A percentile compares a stretch with the other conserved stretches of the same genome.
Evolutionary conservation across 1,140 invertebrate genomes (phyloP).

Genomic region (Calliphora vicina): DNA sequence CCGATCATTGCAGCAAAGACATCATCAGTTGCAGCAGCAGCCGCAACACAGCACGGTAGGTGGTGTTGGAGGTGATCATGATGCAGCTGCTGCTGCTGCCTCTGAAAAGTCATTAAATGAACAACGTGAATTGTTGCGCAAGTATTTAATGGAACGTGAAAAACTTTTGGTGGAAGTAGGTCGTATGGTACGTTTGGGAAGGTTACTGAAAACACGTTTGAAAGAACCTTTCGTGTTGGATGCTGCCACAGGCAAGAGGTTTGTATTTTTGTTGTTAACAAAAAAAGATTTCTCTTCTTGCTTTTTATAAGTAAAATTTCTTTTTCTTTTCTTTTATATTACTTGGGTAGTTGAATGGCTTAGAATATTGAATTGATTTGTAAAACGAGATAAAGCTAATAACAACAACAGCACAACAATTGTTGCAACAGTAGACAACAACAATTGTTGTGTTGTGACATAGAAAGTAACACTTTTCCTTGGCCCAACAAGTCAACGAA

Average conservation of each 20-base stretch:
- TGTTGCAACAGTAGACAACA: too few species aligned
- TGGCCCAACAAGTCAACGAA: neutral
- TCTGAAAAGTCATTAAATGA: slow-evolving; percentile 18
- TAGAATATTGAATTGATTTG: neutral
- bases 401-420: too few species aligned
- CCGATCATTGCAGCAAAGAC: slow-evolving; percentile 1
- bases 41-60: neutral
- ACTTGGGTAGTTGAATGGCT: neutral
- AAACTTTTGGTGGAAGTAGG: slow-evolving; percentile 77
- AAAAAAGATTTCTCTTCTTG: slow-evolving; percentile 3
- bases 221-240: slow-evolving; percentile 69
- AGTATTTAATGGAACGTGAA: slow-evolving; percentile 71
- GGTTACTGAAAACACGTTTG: slow-evolving; percentile 73
- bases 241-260: slow-evolving; percentile 57
- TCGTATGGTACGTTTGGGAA: slow-evolving; percentile 75
- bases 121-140: slow-evolving; percentile 57
- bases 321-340: neutral
- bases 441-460: neutral
- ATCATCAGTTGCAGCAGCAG: neutral
- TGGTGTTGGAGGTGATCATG: slow-evolving; percentile 41
- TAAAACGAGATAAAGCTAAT: neutral
- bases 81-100: slow-evolving; percentile 37
- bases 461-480: slow-evolving; percentile 9
- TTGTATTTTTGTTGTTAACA: slow-evolving; percentile 33
- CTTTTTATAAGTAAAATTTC: neutral